Conservation (phyloP, 1,140 invertebrate genomes). For the Achatina immaculata region DNA sequence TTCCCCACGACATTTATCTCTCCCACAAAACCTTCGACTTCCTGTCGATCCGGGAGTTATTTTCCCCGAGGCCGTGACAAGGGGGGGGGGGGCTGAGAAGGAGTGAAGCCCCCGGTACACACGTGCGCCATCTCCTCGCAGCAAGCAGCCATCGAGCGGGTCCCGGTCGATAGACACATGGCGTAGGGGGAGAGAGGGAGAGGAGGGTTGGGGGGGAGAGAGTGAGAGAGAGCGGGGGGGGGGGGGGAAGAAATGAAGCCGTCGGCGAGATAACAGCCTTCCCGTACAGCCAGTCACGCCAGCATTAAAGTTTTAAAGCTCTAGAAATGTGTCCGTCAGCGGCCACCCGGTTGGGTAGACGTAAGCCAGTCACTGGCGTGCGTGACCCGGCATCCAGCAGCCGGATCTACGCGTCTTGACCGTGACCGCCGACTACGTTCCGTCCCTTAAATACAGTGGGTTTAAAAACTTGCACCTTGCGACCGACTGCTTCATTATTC, state of each 20-base stretch:
- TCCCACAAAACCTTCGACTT: background rate
- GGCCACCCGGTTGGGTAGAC: conserved; percentile 14
- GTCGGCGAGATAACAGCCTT: conserved; percentile 21
- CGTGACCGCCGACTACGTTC: background rate
- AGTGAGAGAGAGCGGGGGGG: no score
- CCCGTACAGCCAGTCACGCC: background rate
- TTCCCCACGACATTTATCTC: background rate
- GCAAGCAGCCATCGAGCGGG: background rate
- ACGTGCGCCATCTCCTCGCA: background rate
- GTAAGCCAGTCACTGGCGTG: conserved; percentile 13
- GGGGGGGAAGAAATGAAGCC: conserved; percentile 3
- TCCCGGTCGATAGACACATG: conserved; percentile 18
- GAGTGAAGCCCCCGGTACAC: background rate
- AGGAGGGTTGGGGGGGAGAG: no score
- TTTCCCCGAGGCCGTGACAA: background rate
- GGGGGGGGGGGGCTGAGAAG: background rate
- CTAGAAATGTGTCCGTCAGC: conserved; percentile 19
- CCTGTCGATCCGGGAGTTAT: conserved; percentile 19
- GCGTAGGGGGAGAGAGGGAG: background rate
- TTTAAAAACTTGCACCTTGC: no score
- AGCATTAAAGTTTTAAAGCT: conserved; percentile 26
- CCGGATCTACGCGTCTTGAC: background rate
- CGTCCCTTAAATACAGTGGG: no score
- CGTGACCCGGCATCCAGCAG: conserved; percentile 1
- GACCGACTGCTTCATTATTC: no score